Base-by-base conservation (phyloP, 2,113 vertebrate genomes). In the Cricetomys ansorgei region DNA sequence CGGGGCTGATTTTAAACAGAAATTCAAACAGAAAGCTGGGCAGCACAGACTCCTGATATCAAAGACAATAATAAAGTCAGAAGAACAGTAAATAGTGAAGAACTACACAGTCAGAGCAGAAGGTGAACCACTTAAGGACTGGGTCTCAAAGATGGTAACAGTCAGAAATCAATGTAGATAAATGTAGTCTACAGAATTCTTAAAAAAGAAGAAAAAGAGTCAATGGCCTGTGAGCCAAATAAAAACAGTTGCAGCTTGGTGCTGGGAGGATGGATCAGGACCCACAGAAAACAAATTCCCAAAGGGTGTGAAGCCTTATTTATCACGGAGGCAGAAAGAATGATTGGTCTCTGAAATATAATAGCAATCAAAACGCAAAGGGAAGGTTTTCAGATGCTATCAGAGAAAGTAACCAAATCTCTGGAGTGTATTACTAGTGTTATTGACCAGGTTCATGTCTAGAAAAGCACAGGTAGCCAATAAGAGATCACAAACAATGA, bases 371-470 rank as follows among this genome's bases (percentile, higher is more conserved):
- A 15, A 4, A 45, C 16, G 2, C 34, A 2, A 43, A 48, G 65
- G 19, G 3, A 37, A 73, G 0, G 5, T 64, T 76, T 81, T 40
- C 76, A 7, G 5, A 4, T 0, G 5, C 5, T 65, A 0, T 0
- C 0, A 0, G 4, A 21, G 0, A 65, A 40, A 84, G 0, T 0
- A 57, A 34, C 13, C 3, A 7, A 53, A 15, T 85, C 53, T 55
- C 48, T 65, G 7, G 1, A 1, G 7, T 13, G 3, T 6, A 3
- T 48, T 48, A 50, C 27, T 43, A 16, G 40, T 64, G 5, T 0
- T 0, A 7, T 2, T 7, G 25, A 0, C 55, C 2, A 4, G 0
- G 2, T 27, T 0, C 31, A 17, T 12, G 0, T 13, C 1, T 37
- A 25, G 21, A 55, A 88, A 88, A n/a, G 0, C 2, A 0, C 0